Percentiles rank a stretch among this genome's conserved stretches.
Conservation (phyloP, 2,113 vertebrate species). For the Atlantisia rogersi region DNA sequence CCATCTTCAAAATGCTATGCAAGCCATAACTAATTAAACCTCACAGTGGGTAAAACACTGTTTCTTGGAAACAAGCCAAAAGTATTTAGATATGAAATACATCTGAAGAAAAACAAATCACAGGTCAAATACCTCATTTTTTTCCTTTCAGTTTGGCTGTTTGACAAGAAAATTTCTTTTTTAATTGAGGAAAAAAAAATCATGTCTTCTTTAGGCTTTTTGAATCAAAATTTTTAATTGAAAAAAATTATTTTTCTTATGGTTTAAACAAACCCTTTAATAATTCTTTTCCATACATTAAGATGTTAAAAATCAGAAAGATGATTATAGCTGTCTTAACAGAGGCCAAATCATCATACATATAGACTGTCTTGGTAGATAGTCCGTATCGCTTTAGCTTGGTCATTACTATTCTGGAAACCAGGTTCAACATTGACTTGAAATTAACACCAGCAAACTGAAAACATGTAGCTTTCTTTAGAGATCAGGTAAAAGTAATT, state of each 20-base stretch:
- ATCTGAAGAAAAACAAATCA: neutral
- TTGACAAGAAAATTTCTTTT: neutral
- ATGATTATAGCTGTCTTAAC: neutral
- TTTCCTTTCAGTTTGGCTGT: neutral
- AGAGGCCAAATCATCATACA: neutral
- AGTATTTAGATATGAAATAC: neutral
- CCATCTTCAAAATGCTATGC: neutral
- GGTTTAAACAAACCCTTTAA: neutral
- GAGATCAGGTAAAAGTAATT: neutral
- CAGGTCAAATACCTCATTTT: neutral
- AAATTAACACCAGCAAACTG: neutral
- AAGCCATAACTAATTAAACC: neutral
- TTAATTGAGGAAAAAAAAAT: neutral
- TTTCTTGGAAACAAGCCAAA: neutral
- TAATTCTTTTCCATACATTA: neutral
- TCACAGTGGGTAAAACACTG: neutral
- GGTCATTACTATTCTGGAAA: neutral
- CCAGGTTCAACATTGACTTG: fast-evolving
- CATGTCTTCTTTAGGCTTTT: neutral
- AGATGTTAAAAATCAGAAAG: neutral
- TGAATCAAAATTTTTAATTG: neutral
- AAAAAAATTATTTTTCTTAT: neutral
- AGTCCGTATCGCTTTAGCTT: neutral
- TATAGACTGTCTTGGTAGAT: neutral
- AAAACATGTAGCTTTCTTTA: neutral